These are phyloP conservation scores for Drosophila arawakana DNA, from an alignment of 1,140 invertebrate species.

Conservation along the genomic window DNA sequence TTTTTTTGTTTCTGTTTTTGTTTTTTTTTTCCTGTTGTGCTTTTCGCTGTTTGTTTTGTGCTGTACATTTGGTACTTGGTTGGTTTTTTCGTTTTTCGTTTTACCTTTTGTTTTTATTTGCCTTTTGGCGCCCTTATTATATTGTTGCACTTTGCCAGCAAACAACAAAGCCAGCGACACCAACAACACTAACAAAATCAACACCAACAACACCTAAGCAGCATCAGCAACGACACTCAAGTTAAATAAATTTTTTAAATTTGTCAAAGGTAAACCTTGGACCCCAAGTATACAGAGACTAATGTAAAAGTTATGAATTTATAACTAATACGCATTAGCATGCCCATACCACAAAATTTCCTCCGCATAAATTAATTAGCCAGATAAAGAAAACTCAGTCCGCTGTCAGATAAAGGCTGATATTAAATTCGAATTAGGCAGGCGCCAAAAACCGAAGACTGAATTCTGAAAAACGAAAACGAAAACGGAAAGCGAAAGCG, in stretches of 20 bases:
- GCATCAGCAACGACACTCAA: constrained; percentile 6
- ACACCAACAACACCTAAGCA: neutral
- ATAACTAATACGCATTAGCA: constrained; percentile 70
- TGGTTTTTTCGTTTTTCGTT: constrained; percentile 26
- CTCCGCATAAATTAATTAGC: constrained; percentile 77
- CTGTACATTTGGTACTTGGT: constrained; percentile 40
- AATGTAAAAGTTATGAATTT: constrained; percentile 79
- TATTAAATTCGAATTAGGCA: constrained; percentile 79
- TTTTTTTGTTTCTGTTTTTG: constrained; percentile 22
- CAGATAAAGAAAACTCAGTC: constrained; percentile 55
- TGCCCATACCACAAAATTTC: neutral
- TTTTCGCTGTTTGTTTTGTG: constrained; percentile 44
- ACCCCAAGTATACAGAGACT: constrained; percentile 24
- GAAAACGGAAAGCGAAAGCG: constrained; percentile 1
- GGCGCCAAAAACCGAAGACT: constrained; percentile 42
- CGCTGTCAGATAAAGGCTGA: constrained; percentile 54
- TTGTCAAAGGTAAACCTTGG: constrained; percentile 33
- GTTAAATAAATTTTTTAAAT: constrained; percentile 22
- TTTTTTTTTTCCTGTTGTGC: constrained; percentile 29
- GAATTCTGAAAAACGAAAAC: constrained; percentile 20
- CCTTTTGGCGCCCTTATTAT: constrained; percentile 79
- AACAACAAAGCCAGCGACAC: constrained; percentile 28
- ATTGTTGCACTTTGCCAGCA: constrained; percentile 60
- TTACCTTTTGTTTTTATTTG: constrained; percentile 70
- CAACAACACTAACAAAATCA: constrained; percentile 7